phyloP scores from a whole-genome alignment of 2,797 vertebrate genomes.

The Sebastes steindachneri region DNA sequence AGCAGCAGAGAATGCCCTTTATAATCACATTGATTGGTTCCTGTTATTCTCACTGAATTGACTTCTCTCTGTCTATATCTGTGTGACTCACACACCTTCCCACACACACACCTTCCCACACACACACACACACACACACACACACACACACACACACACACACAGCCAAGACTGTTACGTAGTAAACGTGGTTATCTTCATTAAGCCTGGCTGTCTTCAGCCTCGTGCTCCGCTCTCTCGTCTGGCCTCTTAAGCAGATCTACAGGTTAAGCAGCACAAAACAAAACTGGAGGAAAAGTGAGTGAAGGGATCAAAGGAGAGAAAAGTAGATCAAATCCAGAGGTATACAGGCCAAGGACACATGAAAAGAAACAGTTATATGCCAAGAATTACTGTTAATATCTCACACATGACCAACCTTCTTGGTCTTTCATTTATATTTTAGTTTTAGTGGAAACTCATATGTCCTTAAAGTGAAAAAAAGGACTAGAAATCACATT shows the following conservation, averaged over 20 bases:
- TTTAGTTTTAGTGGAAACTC: background rate
- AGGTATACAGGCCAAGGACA: background rate
- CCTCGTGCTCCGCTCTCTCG: slow-evolving; percentile 42
- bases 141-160: slow-evolving; percentile 1
- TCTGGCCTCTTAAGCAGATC: slow-evolving; percentile 71
- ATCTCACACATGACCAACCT: background rate
- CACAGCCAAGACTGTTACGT: slow-evolving; percentile 36
- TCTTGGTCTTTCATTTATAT: background rate
- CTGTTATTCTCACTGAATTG: slow-evolving; percentile 51
- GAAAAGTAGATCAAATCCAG: background rate
- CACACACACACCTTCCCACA: background rate
- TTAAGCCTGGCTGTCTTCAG: slow-evolving; percentile 59
- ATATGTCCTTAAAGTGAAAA: background rate
- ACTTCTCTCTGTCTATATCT: slow-evolving; percentile 6
- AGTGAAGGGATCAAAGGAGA: slow-evolving; percentile 32
- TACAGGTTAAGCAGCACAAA: slow-evolving; percentile 60
- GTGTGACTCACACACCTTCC: slow-evolving; percentile 33
- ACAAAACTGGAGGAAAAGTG: slow-evolving; percentile 45
- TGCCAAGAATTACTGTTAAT: background rate
- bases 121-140: slow-evolving; percentile 20
- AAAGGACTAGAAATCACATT: background rate
- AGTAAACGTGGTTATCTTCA: slow-evolving; percentile 64
- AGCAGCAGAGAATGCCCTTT: slow-evolving; percentile 52
- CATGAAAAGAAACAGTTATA: background rate
- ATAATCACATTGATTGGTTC: slow-evolving; percentile 67